phyloP scores from a whole-genome alignment of 92 coral and sea anemone genomes.

The Palythoa grandis region DNA sequence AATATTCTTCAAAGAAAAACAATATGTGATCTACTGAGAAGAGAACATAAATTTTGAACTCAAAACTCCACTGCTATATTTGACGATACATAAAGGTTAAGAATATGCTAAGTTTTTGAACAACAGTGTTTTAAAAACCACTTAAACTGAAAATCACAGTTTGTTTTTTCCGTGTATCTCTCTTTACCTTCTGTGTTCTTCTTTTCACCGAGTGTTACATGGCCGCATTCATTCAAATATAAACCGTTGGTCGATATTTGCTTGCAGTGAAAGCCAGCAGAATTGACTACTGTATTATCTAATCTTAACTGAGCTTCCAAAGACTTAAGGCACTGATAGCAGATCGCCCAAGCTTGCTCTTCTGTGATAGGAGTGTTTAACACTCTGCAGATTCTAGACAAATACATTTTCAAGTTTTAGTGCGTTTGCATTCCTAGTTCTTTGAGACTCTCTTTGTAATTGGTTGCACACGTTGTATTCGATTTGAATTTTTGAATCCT shows the following conservation, averaged over 20 bases:
- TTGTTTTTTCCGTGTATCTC: not conserved
- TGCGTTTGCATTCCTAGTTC: not conserved
- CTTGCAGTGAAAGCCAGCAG: constrained; percentile 13
- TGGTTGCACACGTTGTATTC: not conserved
- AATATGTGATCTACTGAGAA: too few species aligned
- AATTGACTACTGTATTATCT: not conserved
- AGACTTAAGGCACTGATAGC: constrained; percentile 28
- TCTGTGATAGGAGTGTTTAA: constrained; percentile 19
- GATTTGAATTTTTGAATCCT: too few species aligned
- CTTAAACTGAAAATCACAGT: not conserved
- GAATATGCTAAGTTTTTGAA: too few species aligned
- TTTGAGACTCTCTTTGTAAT: not conserved
- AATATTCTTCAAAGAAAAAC: too few species aligned
- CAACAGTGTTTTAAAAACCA: too few species aligned
- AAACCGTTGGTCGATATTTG: constrained; percentile 9
- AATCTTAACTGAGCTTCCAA: constrained; percentile 18
- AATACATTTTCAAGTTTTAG: constrained; percentile 4
- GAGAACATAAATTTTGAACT: too few species aligned
- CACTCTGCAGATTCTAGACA: constrained; percentile 10
- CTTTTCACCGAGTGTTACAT: not conserved
- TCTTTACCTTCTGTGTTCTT: not conserved
- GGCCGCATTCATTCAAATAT: constrained; percentile 29
- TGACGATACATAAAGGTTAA: too few species aligned
- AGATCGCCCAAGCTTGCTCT: constrained; percentile 42
- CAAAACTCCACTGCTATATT: too few species aligned